Evolutionary conservation across 2,797 vertebrate species (phyloP).

Genomic region (Hypotaenidia okinawae): DNA sequence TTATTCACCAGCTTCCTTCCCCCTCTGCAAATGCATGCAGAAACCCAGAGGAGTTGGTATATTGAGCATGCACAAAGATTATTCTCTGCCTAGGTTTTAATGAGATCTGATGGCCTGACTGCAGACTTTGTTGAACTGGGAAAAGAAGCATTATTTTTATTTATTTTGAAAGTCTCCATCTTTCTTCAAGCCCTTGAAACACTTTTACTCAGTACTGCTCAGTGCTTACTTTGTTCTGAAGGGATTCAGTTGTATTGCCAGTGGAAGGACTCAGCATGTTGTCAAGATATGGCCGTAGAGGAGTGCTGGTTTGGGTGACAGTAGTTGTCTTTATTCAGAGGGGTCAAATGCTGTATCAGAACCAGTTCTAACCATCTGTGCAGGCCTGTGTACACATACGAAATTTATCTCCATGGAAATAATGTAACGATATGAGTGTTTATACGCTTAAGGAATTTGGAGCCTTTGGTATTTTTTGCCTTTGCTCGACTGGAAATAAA

Average conservation of each 20-base stretch:
- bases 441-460: not conserved
- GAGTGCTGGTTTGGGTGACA: not conserved
- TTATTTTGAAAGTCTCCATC: not conserved
- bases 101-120: not conserved
- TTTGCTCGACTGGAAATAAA: too few relatives aligned
- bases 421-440: not conserved
- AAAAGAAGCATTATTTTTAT: not conserved
- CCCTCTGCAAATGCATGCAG: not conserved
- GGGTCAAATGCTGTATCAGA: not conserved
- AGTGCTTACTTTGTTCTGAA: not conserved
- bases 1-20: not conserved
- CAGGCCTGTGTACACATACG: not conserved
- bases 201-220: not conserved
- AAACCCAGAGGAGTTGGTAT: not conserved
- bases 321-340: not conserved
- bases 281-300: not conserved
- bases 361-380: not conserved
- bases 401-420: not conserved
- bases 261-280: not conserved
- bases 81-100: not conserved
- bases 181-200: not conserved
- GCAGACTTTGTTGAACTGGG: not conserved
- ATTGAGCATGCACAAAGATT: not conserved
- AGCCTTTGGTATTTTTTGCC: rapidly evolving
- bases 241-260: not conserved